phyloP scores from a whole-genome alignment of 2,113 vertebrate species.

The Corythornis cristatus region DNA sequence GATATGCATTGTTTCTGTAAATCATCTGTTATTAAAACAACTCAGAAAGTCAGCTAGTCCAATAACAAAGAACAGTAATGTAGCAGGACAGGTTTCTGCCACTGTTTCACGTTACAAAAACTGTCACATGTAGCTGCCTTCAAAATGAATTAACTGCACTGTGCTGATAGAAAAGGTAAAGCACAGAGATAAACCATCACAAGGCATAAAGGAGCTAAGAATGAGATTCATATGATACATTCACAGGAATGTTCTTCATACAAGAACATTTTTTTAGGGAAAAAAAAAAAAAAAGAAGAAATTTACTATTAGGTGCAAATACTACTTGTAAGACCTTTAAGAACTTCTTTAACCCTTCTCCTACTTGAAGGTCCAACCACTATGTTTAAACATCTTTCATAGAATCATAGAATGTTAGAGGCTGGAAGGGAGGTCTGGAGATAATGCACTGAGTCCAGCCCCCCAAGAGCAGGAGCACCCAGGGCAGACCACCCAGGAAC shows the following conservation, averaged over 20 bases:
- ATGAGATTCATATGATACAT: not conserved
- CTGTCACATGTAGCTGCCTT: not conserved
- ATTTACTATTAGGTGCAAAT: not conserved
- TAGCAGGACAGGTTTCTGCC: not conserved
- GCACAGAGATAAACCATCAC: not conserved
- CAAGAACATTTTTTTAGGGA: too few relatives aligned
- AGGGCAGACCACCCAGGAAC: too few relatives aligned
- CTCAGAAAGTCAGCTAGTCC: not conserved
- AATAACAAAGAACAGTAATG: not conserved
- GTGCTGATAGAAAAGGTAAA: not conserved
- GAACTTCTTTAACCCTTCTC: not conserved
- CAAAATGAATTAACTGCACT: not conserved
- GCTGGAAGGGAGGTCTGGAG: too few relatives aligned
- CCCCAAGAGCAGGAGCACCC: too few relatives aligned
- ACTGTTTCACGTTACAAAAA: not conserved
- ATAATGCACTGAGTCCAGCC: too few relatives aligned
- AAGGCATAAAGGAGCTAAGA: not conserved
- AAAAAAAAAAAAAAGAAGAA: not conserved
- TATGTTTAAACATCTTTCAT: not conserved
- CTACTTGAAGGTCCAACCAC: not conserved
- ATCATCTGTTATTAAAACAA: not conserved
- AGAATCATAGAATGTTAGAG: too few relatives aligned
- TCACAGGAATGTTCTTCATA: not conserved
- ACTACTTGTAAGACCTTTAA: not conserved
- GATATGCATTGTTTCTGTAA: not conserved